Conservation (phyloP, 2,797 vertebrate species). For the Aeoliscus strigatus region DNA sequence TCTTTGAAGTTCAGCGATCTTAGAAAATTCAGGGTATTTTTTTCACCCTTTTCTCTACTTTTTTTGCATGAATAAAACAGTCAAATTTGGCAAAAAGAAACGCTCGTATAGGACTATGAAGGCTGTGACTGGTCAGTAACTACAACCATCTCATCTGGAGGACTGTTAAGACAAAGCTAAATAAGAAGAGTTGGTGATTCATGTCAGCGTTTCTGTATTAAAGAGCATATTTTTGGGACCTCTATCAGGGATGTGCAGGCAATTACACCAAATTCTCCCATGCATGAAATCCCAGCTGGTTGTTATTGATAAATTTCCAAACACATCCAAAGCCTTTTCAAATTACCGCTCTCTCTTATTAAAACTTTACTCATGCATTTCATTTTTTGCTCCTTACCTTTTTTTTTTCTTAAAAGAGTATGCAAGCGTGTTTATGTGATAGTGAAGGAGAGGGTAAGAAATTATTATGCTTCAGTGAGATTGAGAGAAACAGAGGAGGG, state of each 20-base stretch:
- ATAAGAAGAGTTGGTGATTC: slow-evolving; percentile 44
- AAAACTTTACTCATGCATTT: slow-evolving; percentile 80
- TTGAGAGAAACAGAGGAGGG: slow-evolving; percentile 10
- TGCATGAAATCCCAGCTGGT: slow-evolving; percentile 81
- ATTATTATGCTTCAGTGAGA: slow-evolving; percentile 41
- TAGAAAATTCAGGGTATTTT: slow-evolving; percentile 42
- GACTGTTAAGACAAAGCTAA: slow-evolving; percentile 37
- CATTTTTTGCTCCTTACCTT: slow-evolving; percentile 29
- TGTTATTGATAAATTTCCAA: slow-evolving; percentile 83
- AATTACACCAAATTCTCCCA: slow-evolving; percentile 80
- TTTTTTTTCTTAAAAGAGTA: slow-evolving; percentile 33
- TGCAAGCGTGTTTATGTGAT: slow-evolving; percentile 51
- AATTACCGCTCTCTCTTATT: slow-evolving; percentile 78
- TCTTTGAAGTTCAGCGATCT: slow-evolving; percentile 62
- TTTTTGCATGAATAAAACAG: slow-evolving; percentile 32
- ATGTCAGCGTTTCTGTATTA: slow-evolving; percentile 60
- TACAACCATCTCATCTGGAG: slow-evolving; percentile 35
- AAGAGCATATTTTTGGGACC: slow-evolving; percentile 72
- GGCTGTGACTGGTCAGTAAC: slow-evolving; percentile 35
- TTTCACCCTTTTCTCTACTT: slow-evolving; percentile 27
- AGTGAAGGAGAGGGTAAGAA: slow-evolving; percentile 47
- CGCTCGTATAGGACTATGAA: slow-evolving; percentile 25
- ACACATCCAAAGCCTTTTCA: slow-evolving; percentile 80
- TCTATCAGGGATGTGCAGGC: slow-evolving; percentile 80
- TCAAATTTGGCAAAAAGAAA: slow-evolving; percentile 26